Evolutionary conservation across 2,113 vertebrate genomes (phyloP), one percentile per base, ranked within the genome.

Genomic region (western clawed frog (Xenopus tropicalis)): DNA sequence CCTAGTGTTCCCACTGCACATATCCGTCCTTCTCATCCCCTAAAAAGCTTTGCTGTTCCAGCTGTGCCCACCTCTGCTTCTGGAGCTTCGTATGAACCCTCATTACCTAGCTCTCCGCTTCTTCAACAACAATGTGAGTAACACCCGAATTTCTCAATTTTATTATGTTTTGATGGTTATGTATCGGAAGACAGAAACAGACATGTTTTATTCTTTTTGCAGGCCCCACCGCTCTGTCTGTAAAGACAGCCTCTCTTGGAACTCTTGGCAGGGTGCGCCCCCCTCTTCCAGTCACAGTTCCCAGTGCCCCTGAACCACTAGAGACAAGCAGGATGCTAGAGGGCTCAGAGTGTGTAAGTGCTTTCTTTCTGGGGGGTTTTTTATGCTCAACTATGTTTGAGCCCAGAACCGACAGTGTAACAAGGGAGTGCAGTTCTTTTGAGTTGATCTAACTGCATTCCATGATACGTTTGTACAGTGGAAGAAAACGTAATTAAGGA

Each of bases 11-110:
- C 81, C 21, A 95, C 91, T 0, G 94, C 94, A 29, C 96, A 97
- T 0, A 85, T 98, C 48, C 89, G 94, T 68, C 93, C 97, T 48
- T 93, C 96, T 0, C 96, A 98, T 85, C 96, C 97, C 0, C 83
- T 99, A 70, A 98, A 98, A 91, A 98, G 97, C 85, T 99, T 99
- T 0, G 97, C 96, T 0, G 95, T 98, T 80, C 95, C 95, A 0
- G 93, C 94, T 0, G 80, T 96, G 59, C 93, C 95, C 0, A 72
- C 86, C 1, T 52, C 82, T 0, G 72, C 87, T 0, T 43, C 82
- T 0, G 83, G 91, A 11, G 72, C 92, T 42, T 17, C 85, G 1
- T 98, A 93, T 0, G 97, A 98, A 56, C 88, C 94, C 0, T 86
- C 94, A 0, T 80, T 98, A 86, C 96, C 97, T 68, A 97, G 94